phyloP scores from a whole-genome alignment of 2,113 vertebrate species.

The Labeo catla region DNA sequence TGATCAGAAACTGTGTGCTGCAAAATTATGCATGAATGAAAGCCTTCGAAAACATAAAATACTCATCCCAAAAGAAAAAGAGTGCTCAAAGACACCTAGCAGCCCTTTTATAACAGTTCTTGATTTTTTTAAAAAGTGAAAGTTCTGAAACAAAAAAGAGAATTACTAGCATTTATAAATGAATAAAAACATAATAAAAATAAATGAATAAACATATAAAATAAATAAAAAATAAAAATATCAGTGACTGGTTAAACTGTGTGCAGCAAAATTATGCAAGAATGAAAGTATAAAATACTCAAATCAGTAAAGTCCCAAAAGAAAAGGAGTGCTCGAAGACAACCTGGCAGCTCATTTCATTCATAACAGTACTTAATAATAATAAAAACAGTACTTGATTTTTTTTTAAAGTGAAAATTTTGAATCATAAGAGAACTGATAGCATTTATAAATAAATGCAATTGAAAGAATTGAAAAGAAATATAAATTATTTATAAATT shows the following conservation, averaged over 20 bases:
- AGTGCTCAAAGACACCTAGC: background rate
- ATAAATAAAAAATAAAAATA: too few relatives aligned
- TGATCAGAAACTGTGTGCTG: too few relatives aligned
- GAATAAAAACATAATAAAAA: background rate
- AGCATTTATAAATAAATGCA: background rate
- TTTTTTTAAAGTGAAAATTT: background rate
- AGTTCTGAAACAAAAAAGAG: too few relatives aligned
- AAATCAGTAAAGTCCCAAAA: background rate
- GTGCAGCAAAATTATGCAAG: background rate
- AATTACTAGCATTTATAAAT: too few relatives aligned
- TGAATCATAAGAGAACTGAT: background rate
- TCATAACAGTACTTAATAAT: too few relatives aligned
- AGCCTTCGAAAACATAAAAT: background rate
- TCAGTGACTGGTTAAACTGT: too few relatives aligned
- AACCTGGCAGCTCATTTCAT: background rate
- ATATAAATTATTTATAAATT: too few relatives aligned
- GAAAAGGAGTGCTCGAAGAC: background rate
- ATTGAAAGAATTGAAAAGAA: background rate
- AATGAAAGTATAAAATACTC: background rate
- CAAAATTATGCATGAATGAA: background rate
- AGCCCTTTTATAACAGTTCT: background rate
- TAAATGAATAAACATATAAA: too few relatives aligned
- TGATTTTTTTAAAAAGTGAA: too few relatives aligned
- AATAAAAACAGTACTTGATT: too few relatives aligned
- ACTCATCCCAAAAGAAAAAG: background rate